These are phyloP conservation scores for Holacanthella duospinosa DNA, from an alignment of 2,888 invertebrate species.

Conservation along the genomic window DNA sequence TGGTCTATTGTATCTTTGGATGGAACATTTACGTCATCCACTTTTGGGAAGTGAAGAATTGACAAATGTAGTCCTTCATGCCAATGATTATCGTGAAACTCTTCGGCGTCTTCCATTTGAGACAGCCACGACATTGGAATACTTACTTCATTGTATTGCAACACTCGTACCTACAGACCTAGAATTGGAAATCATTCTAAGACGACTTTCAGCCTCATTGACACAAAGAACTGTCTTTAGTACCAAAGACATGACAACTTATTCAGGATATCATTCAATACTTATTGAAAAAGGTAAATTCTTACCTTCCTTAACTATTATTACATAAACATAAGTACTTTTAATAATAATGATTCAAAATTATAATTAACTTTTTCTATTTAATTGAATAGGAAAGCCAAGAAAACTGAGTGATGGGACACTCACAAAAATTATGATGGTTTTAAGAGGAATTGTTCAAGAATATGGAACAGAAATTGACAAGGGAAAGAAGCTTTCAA, in stretches of 20 bases:
- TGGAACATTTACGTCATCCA: slow-evolving; percentile 61
- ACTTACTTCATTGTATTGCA: slow-evolving; percentile 35
- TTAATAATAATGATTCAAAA: background rate
- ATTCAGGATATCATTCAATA: slow-evolving; percentile 33
- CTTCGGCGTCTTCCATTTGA: slow-evolving; percentile 41
- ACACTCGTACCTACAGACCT: slow-evolving; percentile 27
- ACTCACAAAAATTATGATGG: slow-evolving; percentile 32
- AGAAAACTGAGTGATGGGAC: slow-evolving; percentile 37
- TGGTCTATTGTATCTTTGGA: slow-evolving; percentile 61
- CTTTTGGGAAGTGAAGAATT: slow-evolving; percentile 57
- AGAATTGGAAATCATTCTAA: slow-evolving; percentile 24
- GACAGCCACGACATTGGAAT: slow-evolving; percentile 29
- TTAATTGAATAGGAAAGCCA: slow-evolving; percentile 27
- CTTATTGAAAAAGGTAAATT: slow-evolving; percentile 32
- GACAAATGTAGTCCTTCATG: slow-evolving; percentile 52
- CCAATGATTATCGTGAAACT: slow-evolving; percentile 53
- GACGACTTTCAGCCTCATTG: slow-evolving; percentile 34
- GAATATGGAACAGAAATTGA: slow-evolving; percentile 20
- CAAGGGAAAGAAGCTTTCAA: too few relatives aligned
- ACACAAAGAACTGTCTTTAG: slow-evolving; percentile 36
- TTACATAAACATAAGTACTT: background rate
- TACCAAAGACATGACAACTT: slow-evolving; percentile 21
- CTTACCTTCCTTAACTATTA: background rate
- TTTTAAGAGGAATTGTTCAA: slow-evolving; percentile 28
- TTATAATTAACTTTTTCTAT: background rate